Conservation (phyloP, 2,113 vertebrate species). For the Tyrannus savana region DNA sequence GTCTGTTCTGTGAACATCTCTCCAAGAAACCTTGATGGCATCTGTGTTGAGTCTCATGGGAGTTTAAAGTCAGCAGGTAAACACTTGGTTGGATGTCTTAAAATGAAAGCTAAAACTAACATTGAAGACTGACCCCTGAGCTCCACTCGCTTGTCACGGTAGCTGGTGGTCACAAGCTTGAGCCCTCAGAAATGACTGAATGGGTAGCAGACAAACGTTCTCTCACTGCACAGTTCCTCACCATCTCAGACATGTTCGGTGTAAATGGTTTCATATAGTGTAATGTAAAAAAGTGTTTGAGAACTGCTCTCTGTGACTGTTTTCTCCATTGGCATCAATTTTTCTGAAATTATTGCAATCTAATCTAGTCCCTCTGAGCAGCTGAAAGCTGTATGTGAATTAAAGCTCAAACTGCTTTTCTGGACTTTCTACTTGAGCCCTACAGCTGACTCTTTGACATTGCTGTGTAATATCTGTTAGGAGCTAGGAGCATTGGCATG, state of each 20-base stretch:
- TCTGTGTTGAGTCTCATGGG: neutral
- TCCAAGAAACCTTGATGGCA: neutral
- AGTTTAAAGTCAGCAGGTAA: neutral
- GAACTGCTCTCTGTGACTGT: neutral
- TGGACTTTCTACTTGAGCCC: neutral
- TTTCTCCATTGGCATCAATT: neutral
- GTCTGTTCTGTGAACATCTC: neutral
- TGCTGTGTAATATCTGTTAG: neutral
- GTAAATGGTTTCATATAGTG: neutral
- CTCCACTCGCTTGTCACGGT: neutral
- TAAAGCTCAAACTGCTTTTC: neutral
- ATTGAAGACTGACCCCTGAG: neutral
- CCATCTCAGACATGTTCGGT: neutral
- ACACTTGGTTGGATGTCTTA: neutral
- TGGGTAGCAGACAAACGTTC: neutral
- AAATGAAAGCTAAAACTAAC: neutral
- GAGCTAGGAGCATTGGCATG: neutral
- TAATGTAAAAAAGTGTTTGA: neutral
- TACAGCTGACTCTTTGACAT: neutral
- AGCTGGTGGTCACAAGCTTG: neutral
- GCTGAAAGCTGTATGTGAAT: neutral
- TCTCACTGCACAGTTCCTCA: neutral
- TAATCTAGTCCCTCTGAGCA: neutral
- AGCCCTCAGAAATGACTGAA: neutral
- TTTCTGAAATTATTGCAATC: neutral